Evolutionary conservation across 2,113 vertebrate genomes (phyloP).

Genomic region (Nothobranchius furzeri): DNA sequence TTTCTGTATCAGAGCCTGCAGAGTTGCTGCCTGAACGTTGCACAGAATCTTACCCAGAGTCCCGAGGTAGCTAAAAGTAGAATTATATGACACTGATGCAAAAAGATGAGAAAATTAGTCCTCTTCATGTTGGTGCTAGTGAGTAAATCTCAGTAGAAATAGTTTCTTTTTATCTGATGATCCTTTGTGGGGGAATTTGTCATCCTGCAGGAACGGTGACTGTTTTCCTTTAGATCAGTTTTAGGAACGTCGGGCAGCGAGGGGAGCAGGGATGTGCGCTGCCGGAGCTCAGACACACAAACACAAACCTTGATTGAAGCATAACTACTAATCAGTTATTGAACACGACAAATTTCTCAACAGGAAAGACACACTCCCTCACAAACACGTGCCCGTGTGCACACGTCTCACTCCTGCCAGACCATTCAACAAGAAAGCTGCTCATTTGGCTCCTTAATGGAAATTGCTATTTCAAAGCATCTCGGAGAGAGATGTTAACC

Average conservation of each 20-base stretch:
- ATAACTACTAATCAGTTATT: conserved; percentile 53
- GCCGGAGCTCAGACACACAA: conserved; percentile 6
- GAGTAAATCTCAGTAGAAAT: conserved; percentile 11
- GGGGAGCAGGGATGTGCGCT: conserved; percentile 12
- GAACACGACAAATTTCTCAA: conserved; percentile 50
- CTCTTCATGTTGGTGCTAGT: not conserved
- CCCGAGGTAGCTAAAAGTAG: not conserved
- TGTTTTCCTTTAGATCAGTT: conserved; percentile 40
- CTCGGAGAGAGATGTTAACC: conserved; percentile 77
- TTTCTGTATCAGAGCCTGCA: not conserved
- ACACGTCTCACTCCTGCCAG: conserved; percentile 28
- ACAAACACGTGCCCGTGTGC: conserved; percentile 11
- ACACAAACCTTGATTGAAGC: conserved; percentile 44
- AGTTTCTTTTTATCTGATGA: conserved; percentile 6
- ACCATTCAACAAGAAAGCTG: conserved; percentile 65
- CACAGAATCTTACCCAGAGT: not conserved
- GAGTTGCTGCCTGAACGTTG: not conserved
- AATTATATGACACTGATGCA: conserved; percentile 13
- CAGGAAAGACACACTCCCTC: conserved; percentile 17
- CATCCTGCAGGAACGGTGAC: conserved; percentile 18
- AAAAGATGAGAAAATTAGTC: not conserved
- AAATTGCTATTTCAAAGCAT: conserved; percentile 74
- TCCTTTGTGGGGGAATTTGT: conserved; percentile 22
- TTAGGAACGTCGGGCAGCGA: conserved; percentile 24
- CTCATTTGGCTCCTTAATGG: conserved; percentile 65